These are phyloP conservation scores for Limonius californicus DNA, from an alignment of 1,140 invertebrate genomes.

Conservation along the genomic window DNA sequence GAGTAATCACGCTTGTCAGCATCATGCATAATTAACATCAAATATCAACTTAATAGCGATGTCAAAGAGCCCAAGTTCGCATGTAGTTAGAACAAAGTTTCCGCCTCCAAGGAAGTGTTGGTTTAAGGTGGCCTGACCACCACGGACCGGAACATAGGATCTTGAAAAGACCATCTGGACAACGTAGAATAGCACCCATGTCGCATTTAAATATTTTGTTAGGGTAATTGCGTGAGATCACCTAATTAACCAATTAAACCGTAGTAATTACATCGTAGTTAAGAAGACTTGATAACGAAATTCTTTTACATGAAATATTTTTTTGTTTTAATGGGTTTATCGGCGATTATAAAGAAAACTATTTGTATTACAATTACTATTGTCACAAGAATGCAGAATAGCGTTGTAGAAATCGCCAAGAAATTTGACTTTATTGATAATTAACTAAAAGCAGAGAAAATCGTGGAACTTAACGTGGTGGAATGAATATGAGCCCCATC, in stretches of 20 bases:
- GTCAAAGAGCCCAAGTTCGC: conserved; percentile 29
- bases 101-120: conserved; percentile 26
- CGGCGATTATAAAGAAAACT: too few species aligned
- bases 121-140: conserved; percentile 32
- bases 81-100: conserved; percentile 26
- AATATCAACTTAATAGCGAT: conserved; percentile 31
- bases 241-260: too few species aligned
- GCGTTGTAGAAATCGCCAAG: too few species aligned
- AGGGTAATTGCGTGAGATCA: too few species aligned
- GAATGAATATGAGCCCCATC: conserved; percentile 23
- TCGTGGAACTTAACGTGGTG: conserved; percentile 17
- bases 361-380: too few species aligned
- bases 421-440: too few species aligned
- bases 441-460: too few species aligned
- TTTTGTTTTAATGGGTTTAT: too few species aligned
- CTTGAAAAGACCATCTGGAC: neutral
- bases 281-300: too few species aligned
- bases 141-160: conserved; percentile 25
- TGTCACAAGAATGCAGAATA: too few species aligned
- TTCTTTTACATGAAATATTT: too few species aligned
- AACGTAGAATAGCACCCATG: neutral
- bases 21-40: conserved; percentile 26
- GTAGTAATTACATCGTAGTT: too few species aligned
- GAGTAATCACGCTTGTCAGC: neutral
- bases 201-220: neutral